A percentile compares a stretch with the other conserved stretches of the same genome.
phyloP scores from a whole-genome alignment of 2,797 vertebrate species.

The Dicrostonyx torquatus region DNA sequence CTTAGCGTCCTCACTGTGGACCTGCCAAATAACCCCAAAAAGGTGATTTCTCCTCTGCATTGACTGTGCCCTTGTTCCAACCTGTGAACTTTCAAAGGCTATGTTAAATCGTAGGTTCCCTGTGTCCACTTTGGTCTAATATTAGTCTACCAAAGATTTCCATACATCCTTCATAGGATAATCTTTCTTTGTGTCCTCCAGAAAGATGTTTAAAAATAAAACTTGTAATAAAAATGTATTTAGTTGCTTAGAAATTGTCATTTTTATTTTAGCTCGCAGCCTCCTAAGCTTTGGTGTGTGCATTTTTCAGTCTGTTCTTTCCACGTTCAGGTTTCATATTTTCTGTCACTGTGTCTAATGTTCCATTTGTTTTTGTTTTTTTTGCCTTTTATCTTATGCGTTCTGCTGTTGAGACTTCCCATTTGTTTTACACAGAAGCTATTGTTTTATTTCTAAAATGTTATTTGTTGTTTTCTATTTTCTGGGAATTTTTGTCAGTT shows the following conservation, averaged over 20 bases:
- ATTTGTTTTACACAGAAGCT: slow-evolving; percentile 25
- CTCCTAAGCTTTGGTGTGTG: not conserved
- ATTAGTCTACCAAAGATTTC: slow-evolving; percentile 15
- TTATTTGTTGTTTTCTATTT: slow-evolving; percentile 1
- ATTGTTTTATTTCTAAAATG: slow-evolving; percentile 42
- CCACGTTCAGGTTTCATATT: not conserved
- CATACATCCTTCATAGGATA: not conserved
- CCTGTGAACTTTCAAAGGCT: not conserved
- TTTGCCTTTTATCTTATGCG: not conserved
- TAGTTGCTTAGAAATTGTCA: slow-evolving; percentile 30
- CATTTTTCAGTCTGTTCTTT: not conserved
- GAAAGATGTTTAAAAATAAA: slow-evolving; percentile 39
- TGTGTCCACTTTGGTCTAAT: not conserved
- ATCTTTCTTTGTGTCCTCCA: not conserved
- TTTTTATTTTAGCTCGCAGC: not conserved
- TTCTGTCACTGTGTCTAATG: not conserved
- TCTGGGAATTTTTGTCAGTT: slow-evolving; percentile 1
- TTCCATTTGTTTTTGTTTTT: not conserved
- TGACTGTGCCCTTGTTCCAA: not conserved
- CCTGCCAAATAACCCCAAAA: not conserved
- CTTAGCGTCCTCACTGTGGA: not conserved
- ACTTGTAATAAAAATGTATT: slow-evolving; percentile 6
- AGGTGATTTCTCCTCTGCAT: not conserved
- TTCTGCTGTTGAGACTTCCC: slow-evolving; percentile 25
- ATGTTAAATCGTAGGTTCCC: not conserved